Evolutionary conservation across 2,888 invertebrate genomes (phyloP).

Genomic region (Aporophyla lueneburgensis): DNA sequence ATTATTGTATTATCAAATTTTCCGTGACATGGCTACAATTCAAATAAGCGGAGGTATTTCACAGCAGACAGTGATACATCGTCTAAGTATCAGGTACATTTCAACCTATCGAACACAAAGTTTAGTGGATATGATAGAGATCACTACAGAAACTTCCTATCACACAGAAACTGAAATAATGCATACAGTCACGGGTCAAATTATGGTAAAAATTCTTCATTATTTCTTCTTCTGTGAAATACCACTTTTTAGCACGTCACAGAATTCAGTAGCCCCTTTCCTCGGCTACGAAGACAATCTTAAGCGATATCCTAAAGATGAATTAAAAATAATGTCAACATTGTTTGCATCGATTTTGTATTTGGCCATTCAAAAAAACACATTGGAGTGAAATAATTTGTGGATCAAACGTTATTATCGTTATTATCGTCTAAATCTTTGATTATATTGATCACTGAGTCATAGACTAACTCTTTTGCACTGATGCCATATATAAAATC

Average conservation of each 20-base stretch:
- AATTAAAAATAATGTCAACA: conserved; percentile 12
- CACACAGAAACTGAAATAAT: neutral
- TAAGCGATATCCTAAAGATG: neutral
- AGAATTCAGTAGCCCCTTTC: no score
- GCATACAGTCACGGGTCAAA: neutral
- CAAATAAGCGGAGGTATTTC: neutral
- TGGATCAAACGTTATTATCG: conserved; percentile 8
- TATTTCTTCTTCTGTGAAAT: no score
- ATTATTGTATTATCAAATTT: neutral
- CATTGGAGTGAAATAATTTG: neutral
- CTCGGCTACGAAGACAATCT: neutral
- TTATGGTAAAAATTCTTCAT: neutral
- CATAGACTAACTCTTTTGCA: conserved; percentile 90
- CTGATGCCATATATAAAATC: conserved; percentile 94
- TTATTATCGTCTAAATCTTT: conserved; percentile 56
- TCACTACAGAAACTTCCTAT: neutral
- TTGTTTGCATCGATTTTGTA: conserved; percentile 20
- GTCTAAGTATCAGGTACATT: neutral
- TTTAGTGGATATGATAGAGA: neutral
- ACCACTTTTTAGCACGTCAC: no score
- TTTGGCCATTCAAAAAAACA: neutral
- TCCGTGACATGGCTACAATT: neutral
- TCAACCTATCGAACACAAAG: neutral
- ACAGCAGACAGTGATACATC: no score
- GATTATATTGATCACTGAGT: conserved; percentile 90